Evolutionary conservation across 2,797 vertebrate species (phyloP), one percentile per base, ranked within the genome.

Genomic region (Lophius americanus): DNA sequence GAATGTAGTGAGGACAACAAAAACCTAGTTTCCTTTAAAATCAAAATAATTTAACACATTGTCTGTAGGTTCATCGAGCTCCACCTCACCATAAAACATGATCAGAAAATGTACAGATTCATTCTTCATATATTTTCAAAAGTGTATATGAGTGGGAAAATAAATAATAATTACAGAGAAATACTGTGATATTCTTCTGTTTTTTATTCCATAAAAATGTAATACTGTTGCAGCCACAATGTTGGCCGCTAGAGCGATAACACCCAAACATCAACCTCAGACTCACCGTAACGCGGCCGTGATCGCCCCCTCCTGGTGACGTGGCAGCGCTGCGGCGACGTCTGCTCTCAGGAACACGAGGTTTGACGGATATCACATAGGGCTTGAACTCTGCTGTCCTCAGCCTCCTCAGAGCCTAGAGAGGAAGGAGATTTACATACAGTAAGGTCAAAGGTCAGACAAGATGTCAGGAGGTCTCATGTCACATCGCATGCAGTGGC

Each of bases 341-440:
- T 68, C 93, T 85, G 76, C 92, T 95, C 80, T 98, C 97, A 2
- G 92, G 93, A 70, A 96, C 77, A 0, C 93, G 92, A 32, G 97
- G 96, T 79, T 96, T 98, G 77, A 98, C 96, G 66, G 97, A 97
- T 76, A 99, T 93, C 38, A 99, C 89, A 0, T 96, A 98, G 38
- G 97, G 97, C 73, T 97, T 99, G 86, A 99, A 99, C 84, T 98
- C 97, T 0, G 95, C 88, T 11, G 96, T 98, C 83, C 96, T 93
- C 87, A 99, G 88, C 44, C 95, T 94, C 85, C 91, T 96, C 77
- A 99, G 83, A 39, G 96, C 97, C 97, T 99, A 90, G 2, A 64
- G 74, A 0, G 32, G 56, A 4, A 42, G 57, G 49, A 9, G 37
- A 51, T 62, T 63, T 42, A 42, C 63, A 71, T 9, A 36, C 42